A percentile compares a stretch with the other conserved stretches of the same genome.
Conservation (phyloP, 2,113 vertebrate species). For the Petroica traversi region DNA sequence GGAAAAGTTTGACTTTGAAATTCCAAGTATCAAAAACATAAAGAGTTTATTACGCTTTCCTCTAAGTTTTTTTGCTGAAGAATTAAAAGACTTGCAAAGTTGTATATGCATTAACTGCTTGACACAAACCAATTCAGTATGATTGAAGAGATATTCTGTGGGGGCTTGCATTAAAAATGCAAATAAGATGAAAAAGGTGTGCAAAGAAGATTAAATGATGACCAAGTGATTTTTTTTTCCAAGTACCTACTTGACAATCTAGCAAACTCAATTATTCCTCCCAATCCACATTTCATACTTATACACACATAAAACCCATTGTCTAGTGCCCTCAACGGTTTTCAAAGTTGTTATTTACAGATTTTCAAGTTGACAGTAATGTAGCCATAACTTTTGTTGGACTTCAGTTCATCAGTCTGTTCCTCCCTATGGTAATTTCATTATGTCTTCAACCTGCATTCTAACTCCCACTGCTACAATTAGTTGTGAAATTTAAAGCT, state of each 20-base stretch:
- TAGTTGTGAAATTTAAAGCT: conserved; percentile 40
- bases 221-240: conserved; percentile 37
- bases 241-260: not conserved
- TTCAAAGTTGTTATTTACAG: conserved; percentile 50
- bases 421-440: conserved; percentile 37
- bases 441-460: conserved; percentile 47
- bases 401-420: conserved; percentile 28
- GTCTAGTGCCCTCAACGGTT: not conserved
- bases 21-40: not conserved
- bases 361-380: not conserved
- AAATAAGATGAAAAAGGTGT: conserved; percentile 9
- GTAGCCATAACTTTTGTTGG: conserved; percentile 30
- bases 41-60: not conserved
- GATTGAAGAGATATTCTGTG: not conserved
- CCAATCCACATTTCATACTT: not conserved
- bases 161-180: conserved; percentile 21
- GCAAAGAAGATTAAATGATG: not conserved
- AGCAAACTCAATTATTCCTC: conserved; percentile 11
- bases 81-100: not conserved
- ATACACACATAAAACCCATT: conserved; percentile 19
- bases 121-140: not conserved
- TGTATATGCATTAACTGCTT: not conserved
- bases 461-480: conserved; percentile 27
- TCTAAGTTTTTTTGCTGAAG: not conserved
- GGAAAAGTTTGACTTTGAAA: not conserved